Evolutionary conservation across 2,888 invertebrate species (phyloP).

Genomic region (Zygaena filipendulae): DNA sequence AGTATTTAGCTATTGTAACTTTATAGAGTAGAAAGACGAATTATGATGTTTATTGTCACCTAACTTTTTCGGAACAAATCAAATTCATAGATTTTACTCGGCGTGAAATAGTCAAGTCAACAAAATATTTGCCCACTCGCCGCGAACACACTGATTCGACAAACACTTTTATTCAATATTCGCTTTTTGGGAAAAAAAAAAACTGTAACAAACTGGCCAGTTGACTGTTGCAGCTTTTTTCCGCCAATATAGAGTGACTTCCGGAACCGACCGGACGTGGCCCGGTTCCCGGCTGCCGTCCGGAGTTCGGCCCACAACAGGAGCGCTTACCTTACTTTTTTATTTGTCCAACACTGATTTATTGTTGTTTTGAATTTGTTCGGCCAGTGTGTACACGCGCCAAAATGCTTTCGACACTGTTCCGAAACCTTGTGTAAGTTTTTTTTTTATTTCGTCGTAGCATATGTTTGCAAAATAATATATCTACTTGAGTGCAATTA

Average conservation of each 20-base stretch:
- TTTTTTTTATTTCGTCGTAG: constrained; percentile 26
- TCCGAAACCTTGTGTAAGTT: constrained; percentile 35
- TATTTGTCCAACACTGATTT: constrained; percentile 61
- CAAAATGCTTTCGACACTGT: constrained; percentile 50
- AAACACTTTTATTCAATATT: constrained; percentile 46
- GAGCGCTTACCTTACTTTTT: constrained; percentile 67
- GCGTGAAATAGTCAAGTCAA: no score
- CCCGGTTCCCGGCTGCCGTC: constrained; percentile 31
- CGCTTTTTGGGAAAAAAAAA: no score
- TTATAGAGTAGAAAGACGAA: no score
- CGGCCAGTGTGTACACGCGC: constrained; percentile 30
- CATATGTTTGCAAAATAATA: no score
- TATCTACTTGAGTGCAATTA: no score
- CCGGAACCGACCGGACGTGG: constrained; percentile 55
- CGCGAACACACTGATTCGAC: constrained; percentile 24
- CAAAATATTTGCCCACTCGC: no score
- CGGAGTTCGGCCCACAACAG: constrained; percentile 53
- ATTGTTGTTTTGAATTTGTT: constrained; percentile 63
- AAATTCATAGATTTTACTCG: no score
- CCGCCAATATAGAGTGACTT: constrained; percentile 57
- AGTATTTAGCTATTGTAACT: no score
- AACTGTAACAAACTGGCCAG: constrained; percentile 51
- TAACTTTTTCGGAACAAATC: no score
- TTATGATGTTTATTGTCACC: no score
- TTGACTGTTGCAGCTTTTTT: constrained; percentile 52